phyloP scores from a whole-genome alignment of 2,113 vertebrate species.

The Colaptes auratus region DNA sequence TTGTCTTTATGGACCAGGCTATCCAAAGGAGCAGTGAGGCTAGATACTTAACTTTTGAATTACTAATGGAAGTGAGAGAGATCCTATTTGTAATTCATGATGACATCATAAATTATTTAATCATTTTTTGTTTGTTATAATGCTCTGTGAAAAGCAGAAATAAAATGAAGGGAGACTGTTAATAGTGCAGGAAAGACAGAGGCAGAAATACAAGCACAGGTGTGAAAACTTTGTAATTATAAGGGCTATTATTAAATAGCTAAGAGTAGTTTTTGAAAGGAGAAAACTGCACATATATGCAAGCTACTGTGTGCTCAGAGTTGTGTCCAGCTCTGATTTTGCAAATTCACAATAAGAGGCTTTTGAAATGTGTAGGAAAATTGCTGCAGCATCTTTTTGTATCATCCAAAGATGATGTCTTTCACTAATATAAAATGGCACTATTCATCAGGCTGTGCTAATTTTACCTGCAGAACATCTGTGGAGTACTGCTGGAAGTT shows the following conservation, averaged over 20 bases:
- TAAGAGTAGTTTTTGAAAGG: neutral
- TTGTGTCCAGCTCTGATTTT: neutral
- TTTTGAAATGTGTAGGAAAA: neutral
- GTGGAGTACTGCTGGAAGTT: constrained; percentile 11
- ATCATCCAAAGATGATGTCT: neutral
- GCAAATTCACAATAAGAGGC: neutral
- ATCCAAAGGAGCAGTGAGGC: neutral
- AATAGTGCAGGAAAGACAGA: neutral
- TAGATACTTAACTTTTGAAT: neutral
- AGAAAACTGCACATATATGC: neutral
- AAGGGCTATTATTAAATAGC: neutral
- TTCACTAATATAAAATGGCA: neutral
- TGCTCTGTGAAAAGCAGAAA: neutral
- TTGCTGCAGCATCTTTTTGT: neutral
- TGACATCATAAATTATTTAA: neutral
- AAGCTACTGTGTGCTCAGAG: neutral
- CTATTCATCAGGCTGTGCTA: neutral
- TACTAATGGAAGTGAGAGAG: neutral
- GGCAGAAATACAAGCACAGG: neutral
- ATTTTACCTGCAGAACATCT: neutral
- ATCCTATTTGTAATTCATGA: neutral
- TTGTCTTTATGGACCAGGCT: neutral
- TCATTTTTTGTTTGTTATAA: neutral
- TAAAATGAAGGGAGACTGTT: neutral
- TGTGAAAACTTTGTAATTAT: neutral